These are phyloP conservation scores for Acanthosepion lycidas DNA, from an alignment of 2,888 invertebrate species.

Conservation along the genomic window DNA sequence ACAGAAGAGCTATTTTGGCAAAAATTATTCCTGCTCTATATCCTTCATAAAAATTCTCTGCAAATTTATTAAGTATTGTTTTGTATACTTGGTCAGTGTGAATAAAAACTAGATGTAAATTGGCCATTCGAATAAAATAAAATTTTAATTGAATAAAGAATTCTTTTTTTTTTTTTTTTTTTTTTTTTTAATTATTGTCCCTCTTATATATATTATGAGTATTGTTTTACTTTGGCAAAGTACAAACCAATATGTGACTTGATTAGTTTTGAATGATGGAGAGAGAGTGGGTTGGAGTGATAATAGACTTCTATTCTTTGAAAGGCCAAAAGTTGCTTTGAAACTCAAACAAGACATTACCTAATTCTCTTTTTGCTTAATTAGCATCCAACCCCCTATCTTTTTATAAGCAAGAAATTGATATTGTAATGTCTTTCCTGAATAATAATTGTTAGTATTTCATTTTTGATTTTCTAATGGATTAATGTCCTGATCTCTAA, in stretches of 20 bases:
- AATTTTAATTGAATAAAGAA: neutral
- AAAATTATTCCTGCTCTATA: neutral
- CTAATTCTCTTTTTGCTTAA: neutral
- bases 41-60: neutral
- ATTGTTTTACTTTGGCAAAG: neutral
- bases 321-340: no score
- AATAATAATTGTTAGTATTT: neutral
- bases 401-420: neutral
- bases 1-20: neutral
- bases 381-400: neutral
- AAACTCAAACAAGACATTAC: neutral
- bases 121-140: neutral
- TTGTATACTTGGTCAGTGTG: neutral
- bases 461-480: constrained; percentile 24
- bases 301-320: neutral
- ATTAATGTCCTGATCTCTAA: neutral
- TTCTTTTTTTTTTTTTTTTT: neutral
- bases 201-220: neutral
- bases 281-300: neutral
- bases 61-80: neutral
- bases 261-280: neutral
- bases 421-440: neutral
- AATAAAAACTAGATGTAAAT: neutral
- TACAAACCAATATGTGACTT: neutral
- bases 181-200: neutral